A percentile compares a stretch with the other conserved stretches of the same genome.
Evolutionary conservation across 1,140 invertebrate species (phyloP).

Genomic region (Drosophila santomea): DNA sequence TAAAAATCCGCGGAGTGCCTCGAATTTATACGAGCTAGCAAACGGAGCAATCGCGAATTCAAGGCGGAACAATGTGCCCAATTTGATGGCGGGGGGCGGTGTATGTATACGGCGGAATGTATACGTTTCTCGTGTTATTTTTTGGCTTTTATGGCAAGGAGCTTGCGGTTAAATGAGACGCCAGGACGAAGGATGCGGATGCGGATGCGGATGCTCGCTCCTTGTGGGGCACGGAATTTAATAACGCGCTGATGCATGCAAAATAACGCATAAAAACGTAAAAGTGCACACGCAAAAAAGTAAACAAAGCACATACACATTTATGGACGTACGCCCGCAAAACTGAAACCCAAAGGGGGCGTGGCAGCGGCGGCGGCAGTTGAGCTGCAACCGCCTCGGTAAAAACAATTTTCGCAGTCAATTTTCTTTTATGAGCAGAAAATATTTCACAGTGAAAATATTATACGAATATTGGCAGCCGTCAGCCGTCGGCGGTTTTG

Average conservation of each 20-base stretch:
- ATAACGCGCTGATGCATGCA: constrained; percentile 82
- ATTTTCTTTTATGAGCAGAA: constrained; percentile 80
- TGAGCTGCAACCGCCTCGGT: constrained; percentile 46
- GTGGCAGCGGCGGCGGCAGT: constrained; percentile 13
- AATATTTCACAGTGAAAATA: constrained; percentile 76
- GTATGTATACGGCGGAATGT: neutral
- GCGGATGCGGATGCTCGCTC: constrained; percentile 21
- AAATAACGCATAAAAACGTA: constrained; percentile 78
- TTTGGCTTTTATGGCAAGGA: constrained; percentile 37
- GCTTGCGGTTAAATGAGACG: constrained; percentile 58
- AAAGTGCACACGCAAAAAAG: constrained; percentile 72
- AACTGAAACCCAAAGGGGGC: constrained; percentile 14
- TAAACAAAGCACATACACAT: constrained; percentile 40
- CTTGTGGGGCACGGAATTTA: constrained; percentile 67
- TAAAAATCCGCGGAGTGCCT: constrained; percentile 17
- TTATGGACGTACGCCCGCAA: constrained; percentile 7
- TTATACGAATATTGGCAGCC: constrained; percentile 77
- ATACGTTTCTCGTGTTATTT: constrained; percentile 31
- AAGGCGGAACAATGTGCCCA: constrained; percentile 58
- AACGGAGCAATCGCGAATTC: constrained; percentile 33
- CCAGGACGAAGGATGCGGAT: constrained; percentile 14
- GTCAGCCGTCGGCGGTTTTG: constrained; percentile 41
- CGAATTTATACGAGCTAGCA: constrained; percentile 16
- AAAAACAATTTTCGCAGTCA: constrained; percentile 82
- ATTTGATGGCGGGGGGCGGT: constrained; percentile 43